Evolutionary conservation across 2,888 invertebrate genomes (phyloP), one percentile per base, ranked within the genome.

Genomic region (Eilema depressum): DNA sequence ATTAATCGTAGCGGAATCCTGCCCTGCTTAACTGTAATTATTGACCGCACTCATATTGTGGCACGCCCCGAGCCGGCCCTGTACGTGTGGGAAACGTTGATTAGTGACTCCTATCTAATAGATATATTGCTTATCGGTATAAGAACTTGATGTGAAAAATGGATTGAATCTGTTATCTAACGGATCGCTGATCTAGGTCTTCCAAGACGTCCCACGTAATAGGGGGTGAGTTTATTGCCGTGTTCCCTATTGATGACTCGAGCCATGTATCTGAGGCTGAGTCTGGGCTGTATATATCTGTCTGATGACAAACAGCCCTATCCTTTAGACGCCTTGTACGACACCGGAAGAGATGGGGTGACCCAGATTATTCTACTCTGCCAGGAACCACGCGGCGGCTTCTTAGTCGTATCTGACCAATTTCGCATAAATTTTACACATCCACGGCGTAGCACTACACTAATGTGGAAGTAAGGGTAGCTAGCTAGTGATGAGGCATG

Each of bases 11-110:
- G 69, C 77, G 83, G 87, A 86, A 85, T 87, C 85, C 83, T 77
- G 85, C 75, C 82, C 86, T 84, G 85, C 83, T 88, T 88, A 86
- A 72, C 83, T 81, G 86, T 89, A 89, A 89, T 89, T 88, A 88
- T 85, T 83, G 83, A 82, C 77, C 78, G 80, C 81, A 80, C 79
- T 83, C 80, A 82, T 82, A 83, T 83, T 82, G 78, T 78, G 80
- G 80, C 75, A 83, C 82, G 83, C 75, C 81, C 78, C n/a, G 61
- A 64, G 71, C 66, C 72, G 66, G 74, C 26, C 65, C 71, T 79
- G 79, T 76, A 81, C 80, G 78, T 81, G 82, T 81, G 83, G 74
- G 78, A 74, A 79, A 74, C 76, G 14, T 74, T 81, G 81, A 82
- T 83, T 79, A 73, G 81, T 81, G 17, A 74, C 72, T 70, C 60